These are phyloP conservation scores for Aradus depressus DNA, from an alignment of 2,888 invertebrate genomes.

Conservation along the genomic window DNA sequence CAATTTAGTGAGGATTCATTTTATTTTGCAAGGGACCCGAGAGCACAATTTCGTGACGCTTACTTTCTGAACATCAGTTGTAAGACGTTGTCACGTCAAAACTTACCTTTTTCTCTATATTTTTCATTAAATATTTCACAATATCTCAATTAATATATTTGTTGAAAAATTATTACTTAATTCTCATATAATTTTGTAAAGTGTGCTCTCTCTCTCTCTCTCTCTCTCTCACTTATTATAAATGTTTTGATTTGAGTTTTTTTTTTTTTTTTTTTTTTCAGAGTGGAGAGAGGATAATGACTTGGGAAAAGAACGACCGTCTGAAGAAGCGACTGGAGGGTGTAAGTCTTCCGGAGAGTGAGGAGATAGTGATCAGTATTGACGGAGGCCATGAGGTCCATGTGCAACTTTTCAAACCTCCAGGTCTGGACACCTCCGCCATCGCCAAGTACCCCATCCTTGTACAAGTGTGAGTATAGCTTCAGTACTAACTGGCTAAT, in stretches of 20 bases:
- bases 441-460: slow-evolving; percentile 66
- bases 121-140: too few species aligned
- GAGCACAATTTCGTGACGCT: too few species aligned
- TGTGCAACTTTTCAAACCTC: slow-evolving; percentile 62
- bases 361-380: slow-evolving; percentile 51
- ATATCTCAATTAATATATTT: neutral
- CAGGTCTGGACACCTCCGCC: slow-evolving; percentile 53
- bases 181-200: neutral
- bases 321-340: slow-evolving; percentile 42
- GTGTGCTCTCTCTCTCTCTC: neutral
- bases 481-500: neutral
- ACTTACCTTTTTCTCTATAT: too few species aligned
- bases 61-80: too few species aligned
- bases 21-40: too few species aligned
- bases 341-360: slow-evolving; percentile 46
- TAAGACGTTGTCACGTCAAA: too few species aligned
- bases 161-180: neutral
- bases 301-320: slow-evolving; percentile 58
- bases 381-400: slow-evolving; percentile 58
- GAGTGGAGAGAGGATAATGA: slow-evolving; percentile 38
- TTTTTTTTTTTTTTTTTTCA: slow-evolving; percentile 31
- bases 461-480: slow-evolving; percentile 67
- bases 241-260: neutral
- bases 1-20: too few species aligned
- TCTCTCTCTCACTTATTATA: too few species aligned